Percentiles rank a stretch among this genome's conserved stretches.
These are phyloP conservation scores for Rhingia rostrata DNA, from an alignment of 2,888 invertebrate genomes.

Conservation along the genomic window DNA sequence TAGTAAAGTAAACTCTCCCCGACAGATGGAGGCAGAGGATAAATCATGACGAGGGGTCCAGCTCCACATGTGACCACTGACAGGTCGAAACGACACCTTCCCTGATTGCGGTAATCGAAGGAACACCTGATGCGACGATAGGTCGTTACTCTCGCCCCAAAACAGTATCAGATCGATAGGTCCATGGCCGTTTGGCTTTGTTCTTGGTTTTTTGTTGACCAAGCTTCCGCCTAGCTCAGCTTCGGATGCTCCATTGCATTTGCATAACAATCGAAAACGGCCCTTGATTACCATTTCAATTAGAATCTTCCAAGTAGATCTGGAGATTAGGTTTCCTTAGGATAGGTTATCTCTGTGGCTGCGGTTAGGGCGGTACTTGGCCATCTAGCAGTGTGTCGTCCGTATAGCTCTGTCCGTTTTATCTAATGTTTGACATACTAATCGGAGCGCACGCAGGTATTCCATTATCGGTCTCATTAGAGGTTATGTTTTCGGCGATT, in stretches of 20 bases:
- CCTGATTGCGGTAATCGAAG: conserved; percentile 50
- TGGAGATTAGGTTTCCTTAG: conserved; percentile 17
- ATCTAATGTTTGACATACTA: conserved; percentile 66
- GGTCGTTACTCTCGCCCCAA: conserved; percentile 68
- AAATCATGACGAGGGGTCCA: conserved; percentile 34
- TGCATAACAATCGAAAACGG: conserved; percentile 62
- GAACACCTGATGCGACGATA: conserved; percentile 67
- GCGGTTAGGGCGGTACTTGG: conserved; percentile 17
- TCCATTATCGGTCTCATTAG: conserved; percentile 37
- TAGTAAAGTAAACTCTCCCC: conserved; percentile 4
- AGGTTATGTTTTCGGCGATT: conserved; percentile 18
- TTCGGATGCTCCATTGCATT: conserved; percentile 14
- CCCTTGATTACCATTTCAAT: conserved; percentile 64
- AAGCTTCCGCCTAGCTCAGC: conserved; percentile 61
- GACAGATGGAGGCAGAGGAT: conserved; percentile 38
- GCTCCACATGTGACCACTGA: conserved; percentile 46
- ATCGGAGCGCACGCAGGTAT: conserved; percentile 53
- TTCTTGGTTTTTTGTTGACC: not conserved
- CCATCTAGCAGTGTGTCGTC: conserved; percentile 45
- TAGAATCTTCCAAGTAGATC: conserved; percentile 64
- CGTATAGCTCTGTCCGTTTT: conserved; percentile 62
- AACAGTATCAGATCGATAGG: conserved; percentile 59
- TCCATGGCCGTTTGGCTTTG: conserved; percentile 34
- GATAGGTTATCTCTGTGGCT: not conserved
- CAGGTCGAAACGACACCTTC: conserved; percentile 64